Percentiles rank a stretch among this genome's conserved stretches.
These are phyloP conservation scores for Dynastes tityus DNA, from an alignment of 2,888 invertebrate genomes.

Conservation along the genomic window DNA sequence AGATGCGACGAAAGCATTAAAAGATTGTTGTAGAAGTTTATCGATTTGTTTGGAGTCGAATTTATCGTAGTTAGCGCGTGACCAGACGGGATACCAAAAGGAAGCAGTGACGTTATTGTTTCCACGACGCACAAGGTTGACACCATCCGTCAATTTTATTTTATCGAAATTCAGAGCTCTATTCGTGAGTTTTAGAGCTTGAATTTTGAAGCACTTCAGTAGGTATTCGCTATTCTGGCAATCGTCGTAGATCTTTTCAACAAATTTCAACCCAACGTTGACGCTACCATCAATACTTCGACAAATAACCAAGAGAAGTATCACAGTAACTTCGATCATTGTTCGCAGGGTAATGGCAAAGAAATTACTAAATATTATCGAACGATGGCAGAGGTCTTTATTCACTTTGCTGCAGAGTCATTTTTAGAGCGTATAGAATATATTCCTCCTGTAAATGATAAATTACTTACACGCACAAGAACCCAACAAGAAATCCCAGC, in stretches of 20 bases:
- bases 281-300: constrained; percentile 31
- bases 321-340: constrained; percentile 23
- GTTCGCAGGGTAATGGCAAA: constrained; percentile 13
- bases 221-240: constrained; percentile 78
- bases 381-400: constrained; percentile 27
- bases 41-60: constrained; percentile 77
- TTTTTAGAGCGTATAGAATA: constrained; percentile 50
- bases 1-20: constrained; percentile 75
- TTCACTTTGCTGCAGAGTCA: constrained; percentile 8
- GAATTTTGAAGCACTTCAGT: constrained; percentile 81
- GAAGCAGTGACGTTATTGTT: constrained; percentile 1
- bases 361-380: constrained; percentile 25
- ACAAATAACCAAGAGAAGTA: constrained; percentile 37
- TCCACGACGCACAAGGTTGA: constrained; percentile 48
- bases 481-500: not conserved
- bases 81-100: constrained; percentile 25
- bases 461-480: constrained; percentile 28
- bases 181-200: constrained; percentile 78
- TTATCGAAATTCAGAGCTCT: constrained; percentile 78
- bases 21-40: constrained; percentile 73
- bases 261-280: constrained; percentile 70
- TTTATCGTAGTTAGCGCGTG: constrained; percentile 59
- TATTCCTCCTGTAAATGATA: constrained; percentile 24
- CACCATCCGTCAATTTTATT: constrained; percentile 68
- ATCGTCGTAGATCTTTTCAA: constrained; percentile 75